These are phyloP conservation scores for Teleopsis dalmanni DNA, from an alignment of 1,140 invertebrate species.

Conservation along the genomic window DNA sequence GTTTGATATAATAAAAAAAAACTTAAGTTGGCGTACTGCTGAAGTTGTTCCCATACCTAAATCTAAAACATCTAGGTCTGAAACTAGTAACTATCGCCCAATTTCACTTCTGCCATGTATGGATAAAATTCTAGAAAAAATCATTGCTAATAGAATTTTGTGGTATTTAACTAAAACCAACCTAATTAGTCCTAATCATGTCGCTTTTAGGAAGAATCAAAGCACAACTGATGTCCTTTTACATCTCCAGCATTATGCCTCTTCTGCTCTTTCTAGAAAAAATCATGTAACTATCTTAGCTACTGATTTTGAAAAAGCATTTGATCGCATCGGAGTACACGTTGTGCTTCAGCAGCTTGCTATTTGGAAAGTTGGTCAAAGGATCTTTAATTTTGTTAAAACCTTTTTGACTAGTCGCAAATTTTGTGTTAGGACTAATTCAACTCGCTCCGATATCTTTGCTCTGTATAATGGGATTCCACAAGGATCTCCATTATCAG, in stretches of 20 bases:
- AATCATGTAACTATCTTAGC: conserved; percentile 16
- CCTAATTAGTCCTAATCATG: conserved; percentile 14
- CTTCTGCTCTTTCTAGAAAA: conserved; percentile 13
- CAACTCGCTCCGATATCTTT: background rate
- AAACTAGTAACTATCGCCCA: conserved; percentile 4
- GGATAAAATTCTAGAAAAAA: conserved; percentile 17
- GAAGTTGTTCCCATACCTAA: conserved; percentile 2
- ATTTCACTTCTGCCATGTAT: conserved; percentile 13
- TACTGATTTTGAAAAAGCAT: conserved; percentile 15
- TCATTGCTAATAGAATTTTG: conserved; percentile 12
- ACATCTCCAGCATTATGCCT: conserved; percentile 13
- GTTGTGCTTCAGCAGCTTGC: conserved; percentile 11
- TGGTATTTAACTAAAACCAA: conserved; percentile 14
- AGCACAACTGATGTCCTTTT: conserved; percentile 13
- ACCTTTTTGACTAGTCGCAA: conserved; percentile 7
- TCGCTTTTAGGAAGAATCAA: conserved; percentile 16
- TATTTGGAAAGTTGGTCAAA: conserved; percentile 12
- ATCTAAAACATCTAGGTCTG: background rate
- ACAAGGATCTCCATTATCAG: conserved; percentile 15
- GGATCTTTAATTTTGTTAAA: conserved; percentile 11
- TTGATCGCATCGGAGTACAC: conserved; percentile 12
- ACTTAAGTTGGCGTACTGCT: conserved; percentile 4
- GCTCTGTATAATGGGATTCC: conserved; percentile 13
- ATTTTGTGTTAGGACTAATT: conserved; percentile 5
- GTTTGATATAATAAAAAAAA: no score